These are phyloP conservation scores for Dreissena polymorpha DNA, from an alignment of 1,140 invertebrate genomes.

Conservation along the genomic window DNA sequence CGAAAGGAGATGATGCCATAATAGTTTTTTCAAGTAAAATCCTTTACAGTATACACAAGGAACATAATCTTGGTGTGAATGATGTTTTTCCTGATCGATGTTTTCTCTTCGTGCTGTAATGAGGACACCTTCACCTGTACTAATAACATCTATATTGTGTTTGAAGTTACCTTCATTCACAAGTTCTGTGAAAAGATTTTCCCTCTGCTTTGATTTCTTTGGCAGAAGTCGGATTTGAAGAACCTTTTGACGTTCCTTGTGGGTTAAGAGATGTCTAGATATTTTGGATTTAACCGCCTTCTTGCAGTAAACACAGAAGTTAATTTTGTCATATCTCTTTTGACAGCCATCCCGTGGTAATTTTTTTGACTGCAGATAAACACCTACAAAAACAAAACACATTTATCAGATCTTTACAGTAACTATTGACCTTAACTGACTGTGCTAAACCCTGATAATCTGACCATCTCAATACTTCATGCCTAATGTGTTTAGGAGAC, in stretches of 20 bases:
- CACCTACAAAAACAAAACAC: constrained; percentile 1
- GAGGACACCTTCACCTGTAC: constrained; percentile 34
- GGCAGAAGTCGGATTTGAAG: constrained; percentile 34
- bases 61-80: constrained; percentile 27
- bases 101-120: constrained; percentile 42
- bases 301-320: constrained; percentile 53
- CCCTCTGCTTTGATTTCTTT: constrained; percentile 50
- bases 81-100: not conserved
- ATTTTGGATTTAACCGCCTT: constrained; percentile 51
- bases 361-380: constrained; percentile 42
- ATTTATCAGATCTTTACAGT: too few species aligned
- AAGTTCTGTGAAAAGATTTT: constrained; percentile 30
- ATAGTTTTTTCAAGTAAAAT: constrained; percentile 31
- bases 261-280: constrained; percentile 45
- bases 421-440: too few species aligned
- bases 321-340: constrained; percentile 54
- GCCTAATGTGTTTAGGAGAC: too few species aligned
- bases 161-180: constrained; percentile 42
- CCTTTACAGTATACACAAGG: constrained; percentile 50
- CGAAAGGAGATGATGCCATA: constrained; percentile 37
- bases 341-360: constrained; percentile 45
- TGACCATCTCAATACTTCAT: too few species aligned
- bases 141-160: constrained; percentile 53
- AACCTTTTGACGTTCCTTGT: constrained; percentile 47
- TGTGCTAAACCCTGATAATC: too few species aligned